A percentile compares a stretch with the other conserved stretches of the same genome.
Conservation (phyloP, 1,140 invertebrate genomes). For the Hyposmocoma kahamanoa region DNA sequence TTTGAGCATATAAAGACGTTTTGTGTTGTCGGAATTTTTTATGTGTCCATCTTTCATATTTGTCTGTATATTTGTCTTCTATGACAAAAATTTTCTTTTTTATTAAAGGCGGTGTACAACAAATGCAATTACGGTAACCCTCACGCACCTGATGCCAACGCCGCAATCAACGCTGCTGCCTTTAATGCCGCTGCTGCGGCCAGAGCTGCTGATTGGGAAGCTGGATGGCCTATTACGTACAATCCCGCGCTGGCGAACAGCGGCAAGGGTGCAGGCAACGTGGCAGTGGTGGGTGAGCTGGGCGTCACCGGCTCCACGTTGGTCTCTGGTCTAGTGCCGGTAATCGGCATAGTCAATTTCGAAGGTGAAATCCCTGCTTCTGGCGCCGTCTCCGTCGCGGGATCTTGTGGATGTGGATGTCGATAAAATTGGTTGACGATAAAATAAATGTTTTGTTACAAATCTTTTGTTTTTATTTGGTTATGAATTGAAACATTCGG, state of each 20-base stretch:
- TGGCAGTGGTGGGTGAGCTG: conserved; percentile 30
- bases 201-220: conserved; percentile 7
- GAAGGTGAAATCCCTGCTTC: background rate
- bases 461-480: no score
- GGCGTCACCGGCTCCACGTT: conserved; percentile 24
- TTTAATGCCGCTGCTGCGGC: background rate
- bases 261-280: conserved; percentile 29
- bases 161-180: background rate
- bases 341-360: conserved; percentile 7
- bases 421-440: no score
- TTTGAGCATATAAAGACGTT: no score
- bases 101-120: no score
- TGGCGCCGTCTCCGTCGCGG: conserved; percentile 7
- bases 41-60: no score
- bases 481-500: no score
- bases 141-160: background rate
- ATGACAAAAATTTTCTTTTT: no score
- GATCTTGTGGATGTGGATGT: conserved; percentile 10
- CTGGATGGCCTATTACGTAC: conserved; percentile 9
- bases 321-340: conserved; percentile 7
- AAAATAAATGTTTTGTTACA: no score
- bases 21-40: no score
- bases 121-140: background rate
- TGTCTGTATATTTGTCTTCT: no score
- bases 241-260: conserved; percentile 24